Evolutionary conservation across 2,888 invertebrate genomes (phyloP).

Genomic region (Acanthosoma haemorrhoidale): DNA sequence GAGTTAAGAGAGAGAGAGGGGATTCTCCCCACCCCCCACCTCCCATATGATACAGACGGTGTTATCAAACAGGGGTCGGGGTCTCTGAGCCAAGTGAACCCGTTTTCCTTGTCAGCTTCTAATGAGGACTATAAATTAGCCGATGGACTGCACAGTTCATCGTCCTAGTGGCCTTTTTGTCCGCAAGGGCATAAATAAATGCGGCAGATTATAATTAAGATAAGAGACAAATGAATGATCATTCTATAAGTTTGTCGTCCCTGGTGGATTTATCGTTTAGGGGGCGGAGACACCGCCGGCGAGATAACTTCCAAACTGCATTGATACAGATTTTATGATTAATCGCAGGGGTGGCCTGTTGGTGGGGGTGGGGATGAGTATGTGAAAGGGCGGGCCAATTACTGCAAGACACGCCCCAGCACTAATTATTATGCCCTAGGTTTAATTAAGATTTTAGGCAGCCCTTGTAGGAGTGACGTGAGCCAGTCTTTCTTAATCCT

Average conservation of each 20-base stretch:
- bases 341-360: not conserved
- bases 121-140: not conserved
- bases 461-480: conserved; percentile 1
- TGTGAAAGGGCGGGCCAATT: not conserved
- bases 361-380: no score
- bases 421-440: conserved; percentile 12
- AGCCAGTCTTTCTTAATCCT: conserved; percentile 9
- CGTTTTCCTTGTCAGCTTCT: not conserved
- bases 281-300: not conserved
- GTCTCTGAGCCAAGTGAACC: no score
- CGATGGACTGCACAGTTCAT: no score
- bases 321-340: conserved; percentile 10
- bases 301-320: not conserved
- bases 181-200: not conserved
- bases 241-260: not conserved
- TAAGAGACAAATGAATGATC: not conserved
- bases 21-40: no score
- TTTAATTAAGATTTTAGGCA: conserved; percentile 9
- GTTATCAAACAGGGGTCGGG: no score
- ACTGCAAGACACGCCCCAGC: not conserved
- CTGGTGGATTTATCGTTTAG: not conserved
- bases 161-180: not conserved
- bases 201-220: not conserved
- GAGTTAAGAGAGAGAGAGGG: no score
- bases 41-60: no score